These are phyloP conservation scores for Lathronympha strigana DNA, from an alignment of 2,888 invertebrate genomes.

Conservation along the genomic window DNA sequence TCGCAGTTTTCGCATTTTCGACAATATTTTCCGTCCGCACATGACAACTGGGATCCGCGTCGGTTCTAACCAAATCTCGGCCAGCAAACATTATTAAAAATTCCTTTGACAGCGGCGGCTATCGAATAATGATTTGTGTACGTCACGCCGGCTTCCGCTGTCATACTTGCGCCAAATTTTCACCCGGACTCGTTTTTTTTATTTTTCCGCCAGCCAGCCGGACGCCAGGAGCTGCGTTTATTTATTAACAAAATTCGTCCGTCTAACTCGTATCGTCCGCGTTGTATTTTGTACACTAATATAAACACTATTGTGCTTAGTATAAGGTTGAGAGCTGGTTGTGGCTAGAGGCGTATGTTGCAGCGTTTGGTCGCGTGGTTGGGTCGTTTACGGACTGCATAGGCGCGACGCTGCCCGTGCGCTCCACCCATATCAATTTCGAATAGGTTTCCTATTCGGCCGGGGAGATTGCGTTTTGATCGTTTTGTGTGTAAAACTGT, in stretches of 20 bases:
- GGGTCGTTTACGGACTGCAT: conserved; percentile 78
- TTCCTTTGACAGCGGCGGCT: conserved; percentile 76
- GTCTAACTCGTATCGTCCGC: conserved; percentile 66
- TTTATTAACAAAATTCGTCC: conserved; percentile 83
- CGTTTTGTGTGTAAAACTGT: conserved; percentile 82
- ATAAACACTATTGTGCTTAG: conserved; percentile 51
- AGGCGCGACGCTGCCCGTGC: conserved; percentile 74
- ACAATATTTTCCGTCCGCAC: conserved; percentile 55
- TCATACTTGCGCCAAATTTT: conserved; percentile 82
- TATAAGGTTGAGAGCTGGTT: conserved; percentile 55
- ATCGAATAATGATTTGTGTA: conserved; percentile 79
- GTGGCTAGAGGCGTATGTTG: conserved; percentile 47
- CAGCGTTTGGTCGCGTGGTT: conserved; percentile 58
- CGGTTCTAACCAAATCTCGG: conserved; percentile 65
- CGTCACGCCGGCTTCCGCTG: conserved; percentile 71
- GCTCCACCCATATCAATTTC: conserved; percentile 84
- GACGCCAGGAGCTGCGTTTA: conserved; percentile 77
- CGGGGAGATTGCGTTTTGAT: conserved; percentile 79
- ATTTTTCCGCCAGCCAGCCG: conserved; percentile 71
- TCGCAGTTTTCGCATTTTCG: conserved; percentile 47
- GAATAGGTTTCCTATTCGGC: conserved; percentile 80
- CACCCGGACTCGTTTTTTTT: conserved; percentile 65
- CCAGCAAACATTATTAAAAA: conserved; percentile 78
- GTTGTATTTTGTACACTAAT: conserved; percentile 45
- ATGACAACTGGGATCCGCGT: conserved; percentile 62